Evolutionary conservation across 37 sponge, comb jelly and placozoan genomes (phyloP).

Genomic region (Cliona cf. orientalis): DNA sequence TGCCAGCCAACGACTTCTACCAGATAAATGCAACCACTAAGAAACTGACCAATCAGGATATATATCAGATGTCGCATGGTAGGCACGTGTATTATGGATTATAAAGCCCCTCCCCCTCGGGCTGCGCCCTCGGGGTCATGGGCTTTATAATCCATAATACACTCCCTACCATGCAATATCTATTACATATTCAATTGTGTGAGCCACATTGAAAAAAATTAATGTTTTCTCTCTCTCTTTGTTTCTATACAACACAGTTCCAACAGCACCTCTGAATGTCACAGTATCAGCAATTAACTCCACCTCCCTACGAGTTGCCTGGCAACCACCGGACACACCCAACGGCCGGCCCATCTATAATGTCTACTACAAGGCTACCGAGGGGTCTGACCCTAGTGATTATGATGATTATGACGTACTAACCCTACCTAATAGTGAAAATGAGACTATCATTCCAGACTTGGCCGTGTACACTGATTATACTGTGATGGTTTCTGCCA

Average conservation of each 20-base stretch:
- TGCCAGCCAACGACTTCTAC: too few relatives aligned
- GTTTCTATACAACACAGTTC: neutral
- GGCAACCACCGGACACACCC: conserved; percentile 8
- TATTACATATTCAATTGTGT: too few relatives aligned
- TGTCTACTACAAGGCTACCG: neutral
- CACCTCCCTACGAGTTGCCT: conserved; percentile 2
- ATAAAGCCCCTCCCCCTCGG: too few relatives aligned
- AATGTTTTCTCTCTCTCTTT: neutral
- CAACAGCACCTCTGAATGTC: conserved; percentile 8
- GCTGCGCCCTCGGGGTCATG: too few relatives aligned
- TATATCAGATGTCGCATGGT: too few relatives aligned
- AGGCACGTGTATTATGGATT: too few relatives aligned
- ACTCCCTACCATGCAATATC: too few relatives aligned
- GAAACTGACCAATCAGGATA: too few relatives aligned
- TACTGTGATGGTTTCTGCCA: conserved; percentile 5
- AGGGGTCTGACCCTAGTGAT: neutral
- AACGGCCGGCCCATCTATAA: neutral
- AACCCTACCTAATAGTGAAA: neutral
- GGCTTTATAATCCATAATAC: too few relatives aligned
- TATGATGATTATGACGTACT: neutral
- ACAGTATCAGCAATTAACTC: neutral
- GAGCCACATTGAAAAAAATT: too few relatives aligned
- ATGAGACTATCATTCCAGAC: neutral
- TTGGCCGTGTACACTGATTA: conserved; percentile 51
- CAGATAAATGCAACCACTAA: too few relatives aligned